phyloP scores from a whole-genome alignment of 2,888 invertebrate species.

The Glyphotaelius pellucidus region DNA sequence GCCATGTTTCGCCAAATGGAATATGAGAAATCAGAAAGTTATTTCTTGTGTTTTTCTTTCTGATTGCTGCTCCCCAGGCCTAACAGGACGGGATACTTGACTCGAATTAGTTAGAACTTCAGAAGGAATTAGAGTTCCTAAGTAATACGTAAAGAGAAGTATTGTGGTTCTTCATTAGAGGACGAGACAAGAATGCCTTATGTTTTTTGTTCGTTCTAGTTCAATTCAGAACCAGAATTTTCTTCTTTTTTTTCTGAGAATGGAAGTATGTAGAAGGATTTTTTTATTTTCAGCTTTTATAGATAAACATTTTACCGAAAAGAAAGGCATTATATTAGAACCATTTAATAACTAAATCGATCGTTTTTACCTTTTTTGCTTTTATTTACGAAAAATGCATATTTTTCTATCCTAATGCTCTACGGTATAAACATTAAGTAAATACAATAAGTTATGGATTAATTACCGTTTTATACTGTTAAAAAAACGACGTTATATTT shows the following conservation, averaged over 20 bases:
- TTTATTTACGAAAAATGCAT: too few species aligned
- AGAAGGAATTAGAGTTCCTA: neutral
- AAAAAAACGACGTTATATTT: too few species aligned
- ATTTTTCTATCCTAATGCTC: too few species aligned
- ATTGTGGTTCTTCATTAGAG: neutral
- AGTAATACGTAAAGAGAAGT: neutral
- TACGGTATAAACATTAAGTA: too few species aligned
- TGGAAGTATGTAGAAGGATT: neutral
- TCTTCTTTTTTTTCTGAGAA: neutral
- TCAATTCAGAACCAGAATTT: neutral
- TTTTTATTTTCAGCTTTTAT: neutral
- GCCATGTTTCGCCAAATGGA: neutral
- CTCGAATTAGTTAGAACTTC: neutral
- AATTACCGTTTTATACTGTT: too few species aligned
- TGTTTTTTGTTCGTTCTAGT: neutral
- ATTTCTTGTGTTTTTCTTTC: neutral
- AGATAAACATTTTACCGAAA: neutral
- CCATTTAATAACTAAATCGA: too few species aligned
- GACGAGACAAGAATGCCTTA: neutral
- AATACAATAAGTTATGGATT: too few species aligned
- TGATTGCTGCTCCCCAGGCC: neutral
- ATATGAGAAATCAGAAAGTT: constrained; percentile 2
- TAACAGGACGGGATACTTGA: constrained; percentile 2
- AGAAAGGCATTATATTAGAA: too few species aligned
- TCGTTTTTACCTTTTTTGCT: too few species aligned